Evolutionary conservation across 2,113 vertebrate species (phyloP), one percentile per base, ranked within the genome.

Genomic region (Myodes glareolus): DNA sequence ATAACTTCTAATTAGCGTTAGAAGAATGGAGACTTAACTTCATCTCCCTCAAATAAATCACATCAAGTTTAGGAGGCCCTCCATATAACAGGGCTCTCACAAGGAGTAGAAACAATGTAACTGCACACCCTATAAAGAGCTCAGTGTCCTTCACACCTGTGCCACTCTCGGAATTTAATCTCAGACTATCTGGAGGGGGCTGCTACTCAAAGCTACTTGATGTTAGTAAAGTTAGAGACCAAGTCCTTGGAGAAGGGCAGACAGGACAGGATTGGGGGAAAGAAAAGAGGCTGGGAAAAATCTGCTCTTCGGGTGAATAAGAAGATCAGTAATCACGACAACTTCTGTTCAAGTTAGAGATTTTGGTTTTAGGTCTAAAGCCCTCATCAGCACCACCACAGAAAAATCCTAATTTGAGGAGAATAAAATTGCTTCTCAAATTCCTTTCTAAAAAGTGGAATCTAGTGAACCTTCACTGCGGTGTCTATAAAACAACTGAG

Each of bases 11-110:
- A 65, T 50, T 72, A 81, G 63, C 84, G 19, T n/a, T 92, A 14
- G 21, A 42, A 97, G 33, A 55, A 85, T 81, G 87, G 92, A 92
- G 91, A 73, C 85, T 78, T 72, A 77, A 90, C 23, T 85, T 86
- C 45, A 0, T 25, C 39, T 17, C 65, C 61, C 90, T 47, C 29
- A 86, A 95, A 96, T 73, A 86, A 78, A 68, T 9, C 68, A 21
- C 31, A 87, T 42, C 68, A 65, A 36, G 8, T 67, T 91, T 78
- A 39, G 50, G 16, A 90, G 87, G 25, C 3, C 42, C 55, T 91
- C 70, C 88, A 6, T 61, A 85, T 8, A 61, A 81, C 33, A 27
- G 6, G 14, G 36, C 50, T 92, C 39, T 90, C 55, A 58, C 45
- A 94, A 65, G 21, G 12, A 92, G 70, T 65, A 89, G 86, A 91